Percentiles rank a stretch among this genome's conserved stretches.
These are phyloP conservation scores for Caenorhabditis zanzibari DNA, from an alignment of 2,888 invertebrate species.

Conservation along the genomic window DNA sequence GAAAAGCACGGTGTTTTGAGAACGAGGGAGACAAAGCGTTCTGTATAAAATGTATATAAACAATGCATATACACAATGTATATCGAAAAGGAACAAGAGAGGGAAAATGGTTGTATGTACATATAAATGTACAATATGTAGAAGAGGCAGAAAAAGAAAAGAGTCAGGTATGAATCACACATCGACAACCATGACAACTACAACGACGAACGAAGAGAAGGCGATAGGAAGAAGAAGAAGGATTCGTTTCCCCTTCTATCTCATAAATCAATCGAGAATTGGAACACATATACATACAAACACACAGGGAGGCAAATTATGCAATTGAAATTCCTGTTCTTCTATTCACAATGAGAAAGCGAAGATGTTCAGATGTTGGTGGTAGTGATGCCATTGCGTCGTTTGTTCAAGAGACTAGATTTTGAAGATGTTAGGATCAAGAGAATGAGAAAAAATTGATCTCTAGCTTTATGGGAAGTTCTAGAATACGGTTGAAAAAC, in stretches of 20 bases:
- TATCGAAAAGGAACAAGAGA: slow-evolving; percentile 5
- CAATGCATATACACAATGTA: slow-evolving; percentile 24
- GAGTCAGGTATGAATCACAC: slow-evolving; percentile 31
- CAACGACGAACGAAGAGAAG: neutral
- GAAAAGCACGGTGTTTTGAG: slow-evolving; percentile 8
- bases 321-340: slow-evolving; percentile 43
- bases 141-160: neutral
- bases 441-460: neutral
- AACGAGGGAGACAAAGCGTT: slow-evolving; percentile 6
- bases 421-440: neutral
- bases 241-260: slow-evolving; percentile 26
- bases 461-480: no score
- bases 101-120: slow-evolving; percentile 32
- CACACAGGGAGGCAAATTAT: slow-evolving; percentile 20
- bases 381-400: slow-evolving; percentile 7
- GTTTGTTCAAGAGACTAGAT: slow-evolving; percentile 15
- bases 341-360: slow-evolving; percentile 12
- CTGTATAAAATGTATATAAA: slow-evolving; percentile 30
- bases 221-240: slow-evolving; percentile 7
- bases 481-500: no score
- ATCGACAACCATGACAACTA: slow-evolving; percentile 36
- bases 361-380: slow-evolving; percentile 4
- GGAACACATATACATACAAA: slow-evolving; percentile 17
- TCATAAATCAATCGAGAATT: slow-evolving; percentile 44
- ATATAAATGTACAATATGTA: slow-evolving; percentile 36